Percentiles rank a stretch among this genome's conserved stretches.
Conservation (phyloP, 2,888 invertebrate species). For the Willowsia nigromaculata region DNA sequence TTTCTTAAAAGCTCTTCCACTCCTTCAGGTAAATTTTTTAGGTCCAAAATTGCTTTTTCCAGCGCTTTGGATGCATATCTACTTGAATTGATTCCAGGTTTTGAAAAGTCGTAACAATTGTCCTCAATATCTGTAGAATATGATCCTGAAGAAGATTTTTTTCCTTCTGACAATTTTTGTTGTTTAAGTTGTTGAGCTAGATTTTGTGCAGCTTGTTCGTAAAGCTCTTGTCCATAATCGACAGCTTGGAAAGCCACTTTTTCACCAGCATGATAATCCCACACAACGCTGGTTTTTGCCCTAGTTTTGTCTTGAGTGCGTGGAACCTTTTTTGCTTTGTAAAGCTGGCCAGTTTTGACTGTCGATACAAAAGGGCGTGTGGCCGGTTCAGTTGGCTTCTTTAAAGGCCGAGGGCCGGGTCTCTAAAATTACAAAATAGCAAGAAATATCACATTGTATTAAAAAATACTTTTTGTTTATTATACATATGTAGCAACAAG, state of each 20-base stretch:
- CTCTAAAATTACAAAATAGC: no score
- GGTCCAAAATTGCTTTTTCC: conserved; percentile 57
- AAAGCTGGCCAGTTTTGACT: conserved; percentile 38
- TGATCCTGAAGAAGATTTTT: background rate
- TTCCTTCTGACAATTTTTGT: conserved; percentile 23
- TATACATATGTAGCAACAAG: no score
- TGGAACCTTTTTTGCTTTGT: conserved; percentile 22
- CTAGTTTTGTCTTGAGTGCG: background rate
- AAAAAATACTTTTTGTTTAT: no score
- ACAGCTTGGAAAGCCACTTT: conserved; percentile 54
- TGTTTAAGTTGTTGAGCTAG: conserved; percentile 50
- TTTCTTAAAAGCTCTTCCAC: conserved; percentile 62
- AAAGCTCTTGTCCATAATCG: conserved; percentile 71
- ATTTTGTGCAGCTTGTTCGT: conserved; percentile 68
- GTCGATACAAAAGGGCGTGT: conserved; percentile 20
- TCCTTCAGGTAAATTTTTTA: conserved; percentile 62
- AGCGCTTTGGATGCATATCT: conserved; percentile 44
- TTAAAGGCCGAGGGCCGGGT: background rate
- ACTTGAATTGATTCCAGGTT: conserved; percentile 68
- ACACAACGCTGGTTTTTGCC: conserved; percentile 52
- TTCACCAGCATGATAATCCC: conserved; percentile 59
- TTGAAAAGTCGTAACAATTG: conserved; percentile 70
- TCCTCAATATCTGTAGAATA: conserved; percentile 30
- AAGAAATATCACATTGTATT: no score
- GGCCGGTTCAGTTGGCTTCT: background rate